Evolutionary conservation across 2,113 vertebrate genomes (phyloP), one percentile per base, ranked within the genome.

Genomic region (Protomyctophum bolini): DNA sequence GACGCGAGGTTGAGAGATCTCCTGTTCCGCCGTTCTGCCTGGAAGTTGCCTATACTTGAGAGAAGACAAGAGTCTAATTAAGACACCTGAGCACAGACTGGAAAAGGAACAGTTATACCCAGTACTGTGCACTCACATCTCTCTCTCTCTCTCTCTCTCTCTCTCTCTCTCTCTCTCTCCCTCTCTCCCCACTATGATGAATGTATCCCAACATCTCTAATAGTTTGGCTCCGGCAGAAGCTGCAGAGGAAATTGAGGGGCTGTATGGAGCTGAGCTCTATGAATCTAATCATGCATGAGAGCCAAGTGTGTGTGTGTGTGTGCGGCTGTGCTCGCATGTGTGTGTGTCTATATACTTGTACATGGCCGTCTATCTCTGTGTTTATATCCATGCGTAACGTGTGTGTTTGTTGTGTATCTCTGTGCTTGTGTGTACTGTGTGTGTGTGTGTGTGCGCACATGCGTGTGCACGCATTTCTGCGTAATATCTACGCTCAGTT

Each of bases 251-350:
- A 71, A 69, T 64, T 47, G 6, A 68, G 21, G 15, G 60, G 66
- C 64, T 2, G 48, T 33, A 28, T 63, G 7, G 68, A 6, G 8
- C 50, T 0, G 6, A 51, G 46, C 45, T 79, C 79, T 76, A 65
- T 81, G 72, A 84, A 80, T 75, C 55, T 75, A 75, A 73, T 81
- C 72, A 77, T 67, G 63, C 56, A 68, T 15, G 6, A 50, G 51
- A 75, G 56, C 75, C 72, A 68, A 75, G 59, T 73, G 64, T 80
- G 74, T 57, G 58, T 29, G 47, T n/a, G 51, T 79, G 2, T 60
- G 48, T 63, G 10, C 48, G 57, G 52, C 10, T 49, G 58, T 51
- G 10, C 12, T 10, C 56, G 8, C 14, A 51, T 66, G 21, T 41
- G 50, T 57, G 10, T 50, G 47, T 50, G 60, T 15, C 7, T 47